These are phyloP conservation scores for Sinotaia quadrata DNA, from an alignment of 2,888 invertebrate genomes.

Conservation along the genomic window DNA sequence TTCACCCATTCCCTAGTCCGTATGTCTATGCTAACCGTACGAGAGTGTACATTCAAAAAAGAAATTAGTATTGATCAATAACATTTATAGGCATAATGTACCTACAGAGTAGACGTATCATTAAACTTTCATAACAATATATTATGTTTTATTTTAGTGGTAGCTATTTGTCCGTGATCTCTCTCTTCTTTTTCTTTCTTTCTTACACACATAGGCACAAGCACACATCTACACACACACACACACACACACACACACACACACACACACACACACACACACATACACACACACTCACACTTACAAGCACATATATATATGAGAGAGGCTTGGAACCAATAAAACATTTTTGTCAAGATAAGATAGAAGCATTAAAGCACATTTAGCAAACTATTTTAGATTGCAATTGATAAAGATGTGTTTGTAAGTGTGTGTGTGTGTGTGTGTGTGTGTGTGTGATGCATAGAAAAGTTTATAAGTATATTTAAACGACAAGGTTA, in stretches of 20 bases:
- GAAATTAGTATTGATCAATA: no score
- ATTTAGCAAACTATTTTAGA: no score
- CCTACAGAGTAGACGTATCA: no score
- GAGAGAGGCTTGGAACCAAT: background rate
- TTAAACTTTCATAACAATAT: no score
- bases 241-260: background rate
- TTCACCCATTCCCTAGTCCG: no score
- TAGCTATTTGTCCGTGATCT: background rate
- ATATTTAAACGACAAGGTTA: no score
- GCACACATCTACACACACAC: background rate
- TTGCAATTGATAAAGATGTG: background rate
- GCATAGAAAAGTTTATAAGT: no score
- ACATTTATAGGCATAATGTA: no score
- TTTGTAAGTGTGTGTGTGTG: constrained; percentile 10
- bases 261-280: background rate
- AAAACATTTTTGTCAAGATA: no score
- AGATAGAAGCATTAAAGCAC: no score
- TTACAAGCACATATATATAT: background rate
- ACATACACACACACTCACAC: background rate
- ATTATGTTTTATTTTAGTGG: background rate
- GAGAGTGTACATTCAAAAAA: no score
- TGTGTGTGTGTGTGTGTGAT: background rate
- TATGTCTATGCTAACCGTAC: no score
- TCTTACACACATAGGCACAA: background rate
- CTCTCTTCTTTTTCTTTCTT: background rate